Evolutionary conservation across 2,888 invertebrate species (phyloP), one percentile per base, ranked within the genome.

Genomic region (Hetaerina titia): DNA sequence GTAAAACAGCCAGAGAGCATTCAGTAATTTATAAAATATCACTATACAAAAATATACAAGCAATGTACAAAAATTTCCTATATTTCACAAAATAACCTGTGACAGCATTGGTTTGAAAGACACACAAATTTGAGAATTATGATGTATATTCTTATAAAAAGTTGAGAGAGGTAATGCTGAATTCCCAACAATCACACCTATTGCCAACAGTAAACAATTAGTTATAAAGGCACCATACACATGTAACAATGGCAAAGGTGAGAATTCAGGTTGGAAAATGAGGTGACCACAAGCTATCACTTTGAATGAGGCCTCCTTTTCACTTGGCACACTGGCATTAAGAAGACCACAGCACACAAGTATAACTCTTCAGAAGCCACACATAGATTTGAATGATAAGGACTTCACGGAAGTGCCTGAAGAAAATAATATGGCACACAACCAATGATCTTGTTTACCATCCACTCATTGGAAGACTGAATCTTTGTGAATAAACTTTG

Each of bases 41-140:
- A 22, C 92, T 92, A 8, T 92, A 92, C 92, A 92, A 92, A 92
- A 69, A 92, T 92, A 92, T 92, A 92, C 92, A 92, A 92, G 13
- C 56, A 56, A 25, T 92, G 22, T 90, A 90, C 92, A 92, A 90
- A 90, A 56, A 69, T 2, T 89, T 89, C 8, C 13, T 15, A 4
- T 69, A 31, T 45, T 60, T 92, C 22, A 90, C 90, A 90, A 90
- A 63, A 56, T 69, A n/a, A 5, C 22, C 56, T 57, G 22, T 56
- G 56, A 56, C 64, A 92, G 56, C 64, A 31, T 22, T 89, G 22
- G n/a, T 31, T 1, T 92, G 92, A 92, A 92, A 92, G 92, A 74
- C 74, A 22, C 17, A 9, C 60, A 19, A 7, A 13, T 13, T 19
- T n/a, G 13, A 45, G 15, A 25, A 11, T 22, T 45, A 4, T 45